Base-by-base conservation (phyloP, 2,888 invertebrate genomes). In the Eristalinus sepulchralis region DNA sequence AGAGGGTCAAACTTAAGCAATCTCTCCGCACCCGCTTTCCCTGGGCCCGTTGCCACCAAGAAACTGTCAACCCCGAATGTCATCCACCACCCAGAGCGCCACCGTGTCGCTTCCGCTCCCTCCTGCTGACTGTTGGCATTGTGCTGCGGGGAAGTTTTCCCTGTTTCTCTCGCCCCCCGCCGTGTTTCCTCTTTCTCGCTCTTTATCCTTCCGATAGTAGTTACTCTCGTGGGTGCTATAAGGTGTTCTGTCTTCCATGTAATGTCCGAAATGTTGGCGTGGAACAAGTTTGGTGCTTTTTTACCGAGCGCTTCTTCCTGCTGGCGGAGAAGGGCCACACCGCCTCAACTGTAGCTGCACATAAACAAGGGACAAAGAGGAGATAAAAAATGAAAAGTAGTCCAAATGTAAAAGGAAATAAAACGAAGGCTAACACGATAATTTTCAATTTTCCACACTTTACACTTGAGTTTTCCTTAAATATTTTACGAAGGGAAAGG, bases 191-290 rank as follows among this genome's bases (percentile, higher is more conserved):
- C 27, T 27, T 27, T 27, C 27, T 27, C 27, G 27, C 27, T 2
- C 20, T 63, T 57, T 77, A 57, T 70, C 78, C 36, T 71, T 71
- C 66, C 72, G 66, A 60, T 20, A 55, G 60, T 27, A 60, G 55
- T 73, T 60, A 60, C 34, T 73, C 80, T 72, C 80, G 53, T 34
- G 80, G 72, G 72, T 79, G 47, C 53, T 72, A 72, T 66, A 72
- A 78, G 79, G 60, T 73, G 60, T 67, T 53, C 72, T 60, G 72
- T 72, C 72, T 57, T 80, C 53, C 67, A 47, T 80, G 60, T 80
- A 72, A 80, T 55, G 80, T 80, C 67, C 72, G 60, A 80, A 80
- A 73, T 67, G 72, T 80, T 80, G 67, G 72, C 67, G 67, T 73
- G 34, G 62, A 62, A 73, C 67, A 80, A 62, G 17, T 67, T 55